Conservation (phyloP, 2,113 vertebrate species). For the Serilophus lunatus region DNA sequence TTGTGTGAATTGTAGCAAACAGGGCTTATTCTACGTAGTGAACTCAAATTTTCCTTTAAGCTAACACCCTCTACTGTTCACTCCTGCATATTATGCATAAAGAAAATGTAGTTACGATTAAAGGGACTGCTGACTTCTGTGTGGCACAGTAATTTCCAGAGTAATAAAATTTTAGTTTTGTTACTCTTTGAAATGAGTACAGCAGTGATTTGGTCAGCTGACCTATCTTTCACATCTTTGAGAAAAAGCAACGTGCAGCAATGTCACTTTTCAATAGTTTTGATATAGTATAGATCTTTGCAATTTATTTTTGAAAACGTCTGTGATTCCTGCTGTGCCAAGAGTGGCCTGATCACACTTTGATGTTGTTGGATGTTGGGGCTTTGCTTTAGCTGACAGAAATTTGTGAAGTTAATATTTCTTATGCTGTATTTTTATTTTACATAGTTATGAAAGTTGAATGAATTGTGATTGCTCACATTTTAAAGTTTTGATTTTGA, state of each 20-base stretch:
- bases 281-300: neutral
- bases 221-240: neutral
- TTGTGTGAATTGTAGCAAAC: neutral
- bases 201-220: neutral
- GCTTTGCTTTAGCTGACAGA: neutral
- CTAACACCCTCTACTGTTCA: constrained; percentile 57
- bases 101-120: neutral
- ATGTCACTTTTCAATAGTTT: neutral
- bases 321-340: neutral
- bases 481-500: neutral
- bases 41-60: constrained; percentile 24
- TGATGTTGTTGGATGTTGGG: neutral
- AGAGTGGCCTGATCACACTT: neutral
- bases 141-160: neutral
- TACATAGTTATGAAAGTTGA: neutral
- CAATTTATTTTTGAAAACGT: neutral
- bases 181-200: neutral
- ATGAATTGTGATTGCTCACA: neutral
- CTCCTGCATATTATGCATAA: neutral
- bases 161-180: neutral
- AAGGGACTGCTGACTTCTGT: neutral
- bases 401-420: neutral
- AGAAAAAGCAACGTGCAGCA: neutral
- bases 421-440: neutral
- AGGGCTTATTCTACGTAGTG: neutral